Percentiles rank a stretch among this genome's conserved stretches.
Evolutionary conservation across 2,113 vertebrate genomes (phyloP).

Genomic region (Dryoscopus gambensis): DNA sequence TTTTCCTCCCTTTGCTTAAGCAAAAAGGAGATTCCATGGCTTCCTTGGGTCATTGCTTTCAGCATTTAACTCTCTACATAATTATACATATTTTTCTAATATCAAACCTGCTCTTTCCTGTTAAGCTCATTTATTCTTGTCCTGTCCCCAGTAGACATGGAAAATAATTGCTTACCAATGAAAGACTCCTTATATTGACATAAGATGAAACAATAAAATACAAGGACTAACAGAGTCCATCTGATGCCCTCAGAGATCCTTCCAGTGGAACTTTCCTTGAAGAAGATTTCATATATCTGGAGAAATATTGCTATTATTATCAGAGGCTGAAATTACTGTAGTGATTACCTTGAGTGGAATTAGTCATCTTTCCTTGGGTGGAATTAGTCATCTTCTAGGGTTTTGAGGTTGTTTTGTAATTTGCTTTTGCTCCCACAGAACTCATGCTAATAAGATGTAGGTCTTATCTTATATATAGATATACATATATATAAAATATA

Average conservation of each 20-base stretch:
- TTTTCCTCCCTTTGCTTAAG: background rate
- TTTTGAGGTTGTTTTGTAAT: background rate
- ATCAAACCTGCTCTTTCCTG: background rate
- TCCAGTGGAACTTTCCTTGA: background rate
- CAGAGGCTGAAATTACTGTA: background rate
- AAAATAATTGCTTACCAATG: background rate
- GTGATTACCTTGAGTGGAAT: background rate
- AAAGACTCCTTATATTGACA: background rate
- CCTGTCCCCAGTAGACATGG: background rate
- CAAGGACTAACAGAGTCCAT: background rate
- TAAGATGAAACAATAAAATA: background rate
- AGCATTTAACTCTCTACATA: background rate
- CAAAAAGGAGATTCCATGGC: background rate
- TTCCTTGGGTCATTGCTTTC: background rate
- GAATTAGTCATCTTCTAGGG: background rate
- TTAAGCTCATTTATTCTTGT: background rate
- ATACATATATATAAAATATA: background rate
- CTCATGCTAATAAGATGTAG: background rate
- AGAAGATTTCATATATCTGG: background rate
- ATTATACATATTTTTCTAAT: background rate
- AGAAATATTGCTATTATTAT: background rate
- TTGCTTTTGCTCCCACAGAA: background rate
- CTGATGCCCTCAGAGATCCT: background rate
- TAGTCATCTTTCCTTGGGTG: background rate
- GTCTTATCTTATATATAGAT: background rate